Conservation (phyloP, 2,888 invertebrate genomes). For the Penaeus monodon region DNA sequence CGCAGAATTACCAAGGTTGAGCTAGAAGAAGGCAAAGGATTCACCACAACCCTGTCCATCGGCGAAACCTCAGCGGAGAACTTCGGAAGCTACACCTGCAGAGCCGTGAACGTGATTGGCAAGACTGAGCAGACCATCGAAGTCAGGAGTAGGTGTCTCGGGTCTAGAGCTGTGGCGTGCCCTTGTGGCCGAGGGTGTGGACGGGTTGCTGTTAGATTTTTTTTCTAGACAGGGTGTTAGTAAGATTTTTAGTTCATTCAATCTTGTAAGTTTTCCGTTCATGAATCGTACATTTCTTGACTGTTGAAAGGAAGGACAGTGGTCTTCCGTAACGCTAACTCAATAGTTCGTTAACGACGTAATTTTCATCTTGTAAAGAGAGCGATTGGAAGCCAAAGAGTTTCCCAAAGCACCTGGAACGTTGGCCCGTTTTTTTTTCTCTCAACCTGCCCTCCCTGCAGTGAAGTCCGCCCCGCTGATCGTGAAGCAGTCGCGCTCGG, state of each 20-base stretch:
- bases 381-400: neutral
- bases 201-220: too few relatives aligned
- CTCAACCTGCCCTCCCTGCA: conserved; percentile 12
- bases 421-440: too few relatives aligned
- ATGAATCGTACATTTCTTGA: too few relatives aligned
- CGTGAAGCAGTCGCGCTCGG: conserved; percentile 34
- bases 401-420: neutral
- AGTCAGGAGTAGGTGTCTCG: conserved; percentile 47
- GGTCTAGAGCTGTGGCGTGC: neutral
- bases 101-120: conserved; percentile 51
- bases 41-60: conserved; percentile 37
- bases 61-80: conserved; percentile 35
- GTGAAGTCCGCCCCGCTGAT: conserved; percentile 61
- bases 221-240: too few relatives aligned
- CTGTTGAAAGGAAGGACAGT: too few relatives aligned
- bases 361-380: too few relatives aligned
- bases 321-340: too few relatives aligned
- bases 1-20: conserved; percentile 5
- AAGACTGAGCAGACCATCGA: conserved; percentile 19
- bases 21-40: neutral
- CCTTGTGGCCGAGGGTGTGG: neutral
- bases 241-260: too few relatives aligned
- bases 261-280: too few relatives aligned
- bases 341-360: too few relatives aligned
- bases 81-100: conserved; percentile 56